Evolutionary conservation across 2,888 invertebrate genomes (phyloP).

Genomic region (Leuctra nigra): DNA sequence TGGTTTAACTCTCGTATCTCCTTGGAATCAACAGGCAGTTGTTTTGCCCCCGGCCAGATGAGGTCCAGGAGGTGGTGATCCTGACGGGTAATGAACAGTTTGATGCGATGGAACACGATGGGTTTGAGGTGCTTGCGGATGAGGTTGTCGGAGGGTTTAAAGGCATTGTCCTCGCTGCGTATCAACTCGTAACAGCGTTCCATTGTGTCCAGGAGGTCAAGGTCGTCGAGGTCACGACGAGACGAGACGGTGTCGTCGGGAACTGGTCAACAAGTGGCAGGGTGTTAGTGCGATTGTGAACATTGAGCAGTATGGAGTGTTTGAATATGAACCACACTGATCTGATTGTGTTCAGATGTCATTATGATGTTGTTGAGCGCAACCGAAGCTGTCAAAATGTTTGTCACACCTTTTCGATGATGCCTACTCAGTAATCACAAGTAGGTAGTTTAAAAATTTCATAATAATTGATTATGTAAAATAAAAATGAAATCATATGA

Average conservation of each 20-base stretch:
- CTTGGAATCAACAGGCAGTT: conserved; percentile 43
- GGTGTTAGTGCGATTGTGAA: no score
- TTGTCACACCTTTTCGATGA: no score
- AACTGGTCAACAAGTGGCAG: conserved; percentile 47
- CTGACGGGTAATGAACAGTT: conserved; percentile 67
- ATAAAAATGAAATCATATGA: no score
- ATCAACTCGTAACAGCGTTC: conserved; percentile 58
- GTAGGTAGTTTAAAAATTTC: no score
- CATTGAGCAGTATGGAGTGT: no score
- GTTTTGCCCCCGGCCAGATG: conserved; percentile 83
- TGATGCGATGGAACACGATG: conserved; percentile 65
- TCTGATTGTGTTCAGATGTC: no score
- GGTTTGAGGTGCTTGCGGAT: conserved; percentile 69
- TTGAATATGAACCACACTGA: no score
- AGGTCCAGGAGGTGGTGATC: conserved; percentile 85
- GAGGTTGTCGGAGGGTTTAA: conserved; percentile 43
- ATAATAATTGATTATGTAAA: no score
- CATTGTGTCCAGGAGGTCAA: conserved; percentile 62
- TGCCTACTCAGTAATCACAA: no score
- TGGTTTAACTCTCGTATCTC: conserved; percentile 37
- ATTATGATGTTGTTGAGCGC: no score
- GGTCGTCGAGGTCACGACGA: conserved; percentile 61
- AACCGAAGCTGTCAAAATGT: no score
- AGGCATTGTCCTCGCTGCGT: conserved; percentile 32
- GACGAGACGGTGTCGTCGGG: conserved; percentile 68